phyloP scores from a whole-genome alignment of 2,888 invertebrate genomes.

The Drosophila anomalipes region DNA sequence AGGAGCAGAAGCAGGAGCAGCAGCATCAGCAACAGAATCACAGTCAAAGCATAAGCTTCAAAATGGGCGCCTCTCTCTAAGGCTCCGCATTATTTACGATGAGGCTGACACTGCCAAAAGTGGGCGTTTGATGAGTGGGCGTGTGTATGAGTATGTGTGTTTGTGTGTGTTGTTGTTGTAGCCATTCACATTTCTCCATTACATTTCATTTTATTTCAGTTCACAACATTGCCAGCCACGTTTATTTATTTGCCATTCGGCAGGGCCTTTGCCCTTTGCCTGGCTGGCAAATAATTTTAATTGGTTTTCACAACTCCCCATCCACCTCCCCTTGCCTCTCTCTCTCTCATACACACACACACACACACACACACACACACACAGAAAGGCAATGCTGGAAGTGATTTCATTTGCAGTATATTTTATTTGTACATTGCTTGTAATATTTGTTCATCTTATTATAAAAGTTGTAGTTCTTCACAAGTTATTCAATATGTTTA shows the following conservation, averaged over 20 bases:
- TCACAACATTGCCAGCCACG: constrained; percentile 60
- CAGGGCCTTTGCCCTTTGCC: constrained; percentile 66
- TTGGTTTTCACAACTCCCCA: constrained; percentile 58
- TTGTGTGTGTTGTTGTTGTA: constrained; percentile 31
- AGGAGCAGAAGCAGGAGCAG: background rate
- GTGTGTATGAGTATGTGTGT: constrained; percentile 9
- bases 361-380: background rate
- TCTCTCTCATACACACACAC: background rate
- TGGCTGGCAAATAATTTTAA: constrained; percentile 73
- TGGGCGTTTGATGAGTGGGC: constrained; percentile 38
- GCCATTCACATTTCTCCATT: constrained; percentile 75
- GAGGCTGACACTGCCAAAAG: constrained; percentile 56
- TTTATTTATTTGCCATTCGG: constrained; percentile 76
- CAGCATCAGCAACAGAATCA: constrained; percentile 45
- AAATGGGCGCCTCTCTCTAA: constrained; percentile 70
- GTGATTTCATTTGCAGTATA: constrained; percentile 53
- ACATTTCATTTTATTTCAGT: constrained; percentile 74
- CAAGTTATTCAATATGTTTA: constrained; percentile 8
- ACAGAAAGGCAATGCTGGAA: constrained; percentile 11
- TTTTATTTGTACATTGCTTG: constrained; percentile 26
- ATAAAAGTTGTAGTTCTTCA: constrained; percentile 49
- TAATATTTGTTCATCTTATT: constrained; percentile 52
- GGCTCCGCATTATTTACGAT: constrained; percentile 78
- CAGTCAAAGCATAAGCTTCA: constrained; percentile 64
- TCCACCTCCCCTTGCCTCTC: background rate